Evolutionary conservation across 2,888 invertebrate genomes (phyloP), one percentile per base, ranked within the genome.

Genomic region (Mechanitis messenoides): DNA sequence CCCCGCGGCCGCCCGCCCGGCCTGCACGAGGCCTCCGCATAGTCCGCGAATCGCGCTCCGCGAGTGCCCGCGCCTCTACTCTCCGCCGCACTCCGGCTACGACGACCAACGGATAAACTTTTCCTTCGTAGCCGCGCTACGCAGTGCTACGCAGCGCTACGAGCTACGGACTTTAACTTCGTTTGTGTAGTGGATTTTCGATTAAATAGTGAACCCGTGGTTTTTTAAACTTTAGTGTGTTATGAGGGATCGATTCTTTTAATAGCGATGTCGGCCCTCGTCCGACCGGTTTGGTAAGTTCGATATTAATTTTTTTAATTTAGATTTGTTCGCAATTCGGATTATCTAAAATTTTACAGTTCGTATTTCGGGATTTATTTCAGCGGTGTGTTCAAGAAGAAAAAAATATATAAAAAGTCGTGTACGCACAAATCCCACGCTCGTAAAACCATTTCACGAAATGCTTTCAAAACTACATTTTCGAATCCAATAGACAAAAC

Each of bases 181-280:
- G 79, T 74, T 74, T 77, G 86, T 86, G 85, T 70, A 80, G 87
- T 88, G 88, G 64, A 71, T 69, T 70, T 70, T 71, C 65, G 70
- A 58, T 65, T 56, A 57, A 63, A 62, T 54, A 75, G 86, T 87
- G 85, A 76, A 74, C 64, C 68, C 78, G 83, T 84, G 85, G 69
- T 70, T 66, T 66, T 62, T 77, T 70, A 76, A 81, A 81, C 78
- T 82, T 72, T 78, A 74, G 88, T 89, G 88, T 81, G 86, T 82
- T 80, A 90, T 88, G 88, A 79, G 83, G 84, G 79, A 75, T 78
- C 78, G 71, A 71, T 78, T 75, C 77, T 77, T 80, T 80, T 84
- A 84, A 84, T 91, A 91, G 88, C 86, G 81, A 92, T 92, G 92
- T 91, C 91, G 82, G 85, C 90, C 69, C 85, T 91, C 73, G 91